These are phyloP conservation scores for Ophion ellenae DNA, from an alignment of 2,888 invertebrate species.

Conservation along the genomic window DNA sequence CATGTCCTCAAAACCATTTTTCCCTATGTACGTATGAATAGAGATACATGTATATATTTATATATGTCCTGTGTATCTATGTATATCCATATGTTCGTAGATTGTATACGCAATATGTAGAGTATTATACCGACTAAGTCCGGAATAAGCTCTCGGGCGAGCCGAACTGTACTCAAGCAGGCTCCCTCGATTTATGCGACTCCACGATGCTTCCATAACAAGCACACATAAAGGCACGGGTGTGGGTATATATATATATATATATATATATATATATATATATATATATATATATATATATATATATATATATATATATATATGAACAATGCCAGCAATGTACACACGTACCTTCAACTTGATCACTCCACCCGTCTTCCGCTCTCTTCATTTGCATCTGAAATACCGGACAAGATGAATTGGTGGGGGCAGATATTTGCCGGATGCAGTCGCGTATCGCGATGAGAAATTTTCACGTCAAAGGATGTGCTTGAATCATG, in stretches of 20 bases:
- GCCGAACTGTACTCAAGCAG: conserved; percentile 50
- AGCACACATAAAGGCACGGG: not conserved
- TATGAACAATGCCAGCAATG: conserved; percentile 8
- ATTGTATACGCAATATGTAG: conserved; percentile 61
- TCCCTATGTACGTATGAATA: not conserved
- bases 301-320: not conserved
- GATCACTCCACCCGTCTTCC: conserved; percentile 30
- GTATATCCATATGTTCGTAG: conserved; percentile 21
- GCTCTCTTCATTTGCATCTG: conserved; percentile 59
- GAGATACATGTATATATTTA: too few species aligned
- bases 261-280: not conserved
- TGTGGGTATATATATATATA: not conserved
- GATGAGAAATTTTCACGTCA: conserved; percentile 19
- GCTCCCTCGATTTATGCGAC: conserved; percentile 63
- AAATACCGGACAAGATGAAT: conserved; percentile 59
- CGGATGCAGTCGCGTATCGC: conserved; percentile 6
- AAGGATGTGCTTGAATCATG: not conserved
- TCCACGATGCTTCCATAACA: conserved; percentile 62
- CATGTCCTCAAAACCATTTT: not conserved
- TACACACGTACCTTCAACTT: conserved; percentile 43
- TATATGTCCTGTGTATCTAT: not conserved
- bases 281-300: conserved; percentile 17
- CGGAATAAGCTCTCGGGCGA: conserved; percentile 60
- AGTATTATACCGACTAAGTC: conserved; percentile 60
- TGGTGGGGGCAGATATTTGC: conserved; percentile 18